Evolutionary conservation across 2,113 vertebrate species (phyloP).

Genomic region (Cygnus buccinator): DNA sequence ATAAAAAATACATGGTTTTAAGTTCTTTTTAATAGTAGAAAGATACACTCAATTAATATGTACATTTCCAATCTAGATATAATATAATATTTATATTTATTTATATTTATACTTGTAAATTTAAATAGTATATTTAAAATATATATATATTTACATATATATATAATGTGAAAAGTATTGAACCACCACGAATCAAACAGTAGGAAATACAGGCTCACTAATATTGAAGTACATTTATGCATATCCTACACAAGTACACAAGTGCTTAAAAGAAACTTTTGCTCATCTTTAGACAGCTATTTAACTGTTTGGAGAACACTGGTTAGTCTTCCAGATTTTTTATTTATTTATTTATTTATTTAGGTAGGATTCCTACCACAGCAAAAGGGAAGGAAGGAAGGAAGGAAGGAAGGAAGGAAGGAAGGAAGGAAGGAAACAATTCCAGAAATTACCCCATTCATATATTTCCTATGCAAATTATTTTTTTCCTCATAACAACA

Average conservation of each 20-base stretch:
- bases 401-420: too few species aligned
- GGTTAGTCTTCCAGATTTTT: neutral
- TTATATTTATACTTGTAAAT: neutral
- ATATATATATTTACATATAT: neutral
- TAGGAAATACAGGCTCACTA: neutral
- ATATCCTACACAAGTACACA: neutral
- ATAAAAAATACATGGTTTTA: neutral
- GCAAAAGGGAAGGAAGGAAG: too few species aligned
- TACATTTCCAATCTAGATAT: neutral
- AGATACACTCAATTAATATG: neutral
- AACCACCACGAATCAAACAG: neutral
- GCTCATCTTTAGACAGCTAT: neutral
- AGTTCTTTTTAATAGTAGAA: neutral
- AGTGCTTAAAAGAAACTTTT: neutral
- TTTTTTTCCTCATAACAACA: neutral
- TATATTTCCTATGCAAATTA: neutral
- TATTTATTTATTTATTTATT: neutral
- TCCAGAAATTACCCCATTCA: neutral
- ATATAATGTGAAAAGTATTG: neutral
- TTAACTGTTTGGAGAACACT: neutral
- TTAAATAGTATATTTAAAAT: neutral
- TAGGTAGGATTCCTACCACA: too few species aligned
- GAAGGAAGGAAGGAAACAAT: neutral
- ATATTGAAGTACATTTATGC: neutral
- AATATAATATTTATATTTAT: neutral